These are phyloP conservation scores for Syngnathus acus DNA, from an alignment of 2,797 vertebrate genomes.

Conservation along the genomic window DNA sequence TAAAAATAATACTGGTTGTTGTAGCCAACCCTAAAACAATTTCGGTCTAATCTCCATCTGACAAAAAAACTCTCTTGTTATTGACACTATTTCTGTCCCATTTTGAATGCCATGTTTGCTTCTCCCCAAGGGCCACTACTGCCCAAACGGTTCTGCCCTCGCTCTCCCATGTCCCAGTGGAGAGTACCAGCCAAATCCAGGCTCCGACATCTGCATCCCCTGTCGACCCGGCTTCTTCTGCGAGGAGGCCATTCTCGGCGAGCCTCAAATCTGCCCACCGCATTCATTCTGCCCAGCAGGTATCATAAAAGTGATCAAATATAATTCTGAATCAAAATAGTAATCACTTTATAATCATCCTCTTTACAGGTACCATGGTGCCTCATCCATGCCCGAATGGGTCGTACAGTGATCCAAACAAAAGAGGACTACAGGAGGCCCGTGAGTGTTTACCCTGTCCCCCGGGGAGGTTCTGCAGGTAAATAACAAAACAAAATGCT, in stretches of 20 bases:
- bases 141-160: slow-evolving; percentile 67
- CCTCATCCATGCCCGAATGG: slow-evolving; percentile 80
- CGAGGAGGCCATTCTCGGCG: slow-evolving; percentile 72
- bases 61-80: not conserved
- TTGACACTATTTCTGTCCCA: not conserved
- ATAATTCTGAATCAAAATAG: not conserved
- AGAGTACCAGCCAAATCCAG: slow-evolving; percentile 79
- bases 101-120: slow-evolving; percentile 4
- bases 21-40: not conserved
- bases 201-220: slow-evolving; percentile 73
- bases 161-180: slow-evolving; percentile 78
- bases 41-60: not conserved
- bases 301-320: slow-evolving; percentile 9
- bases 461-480: slow-evolving; percentile 87
- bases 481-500: not conserved
- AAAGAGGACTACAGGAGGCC: slow-evolving; percentile 72
- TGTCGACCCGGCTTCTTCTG: slow-evolving; percentile 87
- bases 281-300: slow-evolving; percentile 84
- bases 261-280: slow-evolving; percentile 75
- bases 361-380: slow-evolving; percentile 60
- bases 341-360: too few species aligned
- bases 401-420: slow-evolving; percentile 72
- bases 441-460: slow-evolving; percentile 80
- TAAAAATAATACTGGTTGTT: too few species aligned
- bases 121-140: slow-evolving; percentile 80